Percentiles rank a stretch among this genome's conserved stretches.
phyloP scores from a whole-genome alignment of 2,113 vertebrate genomes.

The Herpetotheres cachinnans region DNA sequence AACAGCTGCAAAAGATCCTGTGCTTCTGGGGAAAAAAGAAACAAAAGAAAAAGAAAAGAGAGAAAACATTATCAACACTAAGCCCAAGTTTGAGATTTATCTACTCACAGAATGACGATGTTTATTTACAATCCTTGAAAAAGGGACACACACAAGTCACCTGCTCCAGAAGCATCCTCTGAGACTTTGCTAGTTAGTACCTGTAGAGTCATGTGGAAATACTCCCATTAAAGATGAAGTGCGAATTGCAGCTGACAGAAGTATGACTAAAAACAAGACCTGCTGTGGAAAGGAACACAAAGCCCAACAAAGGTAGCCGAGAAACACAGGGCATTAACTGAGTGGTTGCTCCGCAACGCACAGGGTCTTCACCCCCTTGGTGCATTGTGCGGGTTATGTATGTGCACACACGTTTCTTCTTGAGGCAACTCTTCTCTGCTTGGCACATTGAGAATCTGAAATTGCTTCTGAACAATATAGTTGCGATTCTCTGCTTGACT shows the following conservation, averaged over 20 bases:
- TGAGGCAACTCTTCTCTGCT: slow-evolving; percentile 17
- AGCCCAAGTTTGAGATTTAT: background rate
- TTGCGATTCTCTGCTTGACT: slow-evolving; percentile 56
- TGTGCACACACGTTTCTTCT: background rate
- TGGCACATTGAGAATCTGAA: slow-evolving; percentile 4
- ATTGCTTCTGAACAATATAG: background rate
- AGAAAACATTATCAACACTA: background rate
- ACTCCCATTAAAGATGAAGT: background rate
- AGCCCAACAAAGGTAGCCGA: background rate
- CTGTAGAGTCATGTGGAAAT: background rate
- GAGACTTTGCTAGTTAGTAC: background rate
- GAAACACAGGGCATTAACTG: background rate
- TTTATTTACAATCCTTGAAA: background rate
- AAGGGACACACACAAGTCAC: background rate
- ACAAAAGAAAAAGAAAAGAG: background rate
- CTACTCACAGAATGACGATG: background rate
- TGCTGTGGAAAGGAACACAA: background rate
- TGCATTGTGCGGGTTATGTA: background rate
- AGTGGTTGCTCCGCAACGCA: background rate
- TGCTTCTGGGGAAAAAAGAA: slow-evolving; percentile 17
- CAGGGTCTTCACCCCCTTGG: background rate
- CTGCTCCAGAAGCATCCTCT: background rate
- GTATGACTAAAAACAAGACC: accelerated
- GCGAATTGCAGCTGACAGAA: background rate
- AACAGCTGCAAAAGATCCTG: slow-evolving; percentile 31